Evolutionary conservation across 1,140 invertebrate species (phyloP).

Genomic region (Geopemphigus sp.): DNA sequence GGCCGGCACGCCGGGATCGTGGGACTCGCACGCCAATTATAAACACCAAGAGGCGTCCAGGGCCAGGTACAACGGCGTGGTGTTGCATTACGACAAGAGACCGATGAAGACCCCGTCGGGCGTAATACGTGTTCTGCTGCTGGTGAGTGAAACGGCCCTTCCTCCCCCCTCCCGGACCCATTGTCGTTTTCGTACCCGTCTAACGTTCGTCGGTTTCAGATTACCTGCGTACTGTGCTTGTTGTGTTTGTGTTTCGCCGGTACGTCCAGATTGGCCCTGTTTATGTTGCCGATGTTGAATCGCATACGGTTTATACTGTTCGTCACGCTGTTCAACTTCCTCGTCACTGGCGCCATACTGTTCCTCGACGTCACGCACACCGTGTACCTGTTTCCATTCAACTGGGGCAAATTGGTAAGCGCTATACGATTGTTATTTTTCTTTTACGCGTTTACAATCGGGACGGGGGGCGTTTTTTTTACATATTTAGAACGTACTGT

Average conservation of each 20-base stretch:
- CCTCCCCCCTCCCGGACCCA: no score
- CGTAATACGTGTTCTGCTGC: conserved; percentile 71
- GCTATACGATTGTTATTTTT: no score
- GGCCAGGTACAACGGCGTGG: conserved; percentile 65
- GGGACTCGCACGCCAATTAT: conserved; percentile 89
- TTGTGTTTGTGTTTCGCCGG: conserved; percentile 73
- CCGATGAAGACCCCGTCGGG: conserved; percentile 74
- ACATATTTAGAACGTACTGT: conserved; percentile 61
- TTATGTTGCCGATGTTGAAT: conserved; percentile 66
- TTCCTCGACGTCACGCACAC: conserved; percentile 82
- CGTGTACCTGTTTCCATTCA: conserved; percentile 75
- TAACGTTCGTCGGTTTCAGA: conserved; percentile 57
- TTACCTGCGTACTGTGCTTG: conserved; percentile 72
- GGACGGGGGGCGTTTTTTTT: no score
- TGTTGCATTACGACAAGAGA: conserved; percentile 73
- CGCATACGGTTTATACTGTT: conserved; percentile 72
- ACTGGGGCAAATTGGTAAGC: conserved; percentile 77
- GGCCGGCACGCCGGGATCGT: conserved; percentile 72
- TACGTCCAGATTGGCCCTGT: conserved; percentile 71
- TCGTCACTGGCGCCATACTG: conserved; percentile 75
- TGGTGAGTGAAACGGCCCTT: conserved; percentile 70
- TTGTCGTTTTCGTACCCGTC: not conserved
- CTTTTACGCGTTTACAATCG: no score
- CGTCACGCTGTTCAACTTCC: conserved; percentile 75
- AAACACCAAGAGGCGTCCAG: conserved; percentile 60